Conservation (phyloP, 2,888 invertebrate species). For the Hipparchia sbordonii region DNA sequence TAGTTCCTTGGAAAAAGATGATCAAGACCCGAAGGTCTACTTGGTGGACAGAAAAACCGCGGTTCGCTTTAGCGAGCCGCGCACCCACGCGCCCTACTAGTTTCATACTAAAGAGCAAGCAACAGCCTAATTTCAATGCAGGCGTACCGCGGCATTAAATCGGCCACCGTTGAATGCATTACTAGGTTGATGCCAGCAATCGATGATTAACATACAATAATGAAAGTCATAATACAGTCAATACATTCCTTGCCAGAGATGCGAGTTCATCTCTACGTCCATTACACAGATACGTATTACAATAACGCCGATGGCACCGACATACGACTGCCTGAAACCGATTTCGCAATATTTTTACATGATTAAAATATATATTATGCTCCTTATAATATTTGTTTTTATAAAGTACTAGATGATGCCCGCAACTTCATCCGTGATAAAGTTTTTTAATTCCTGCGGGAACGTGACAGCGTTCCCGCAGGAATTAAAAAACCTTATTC, state of each 20-base stretch:
- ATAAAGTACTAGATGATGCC: background rate
- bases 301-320: conserved; percentile 21
- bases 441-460: background rate
- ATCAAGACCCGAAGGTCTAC: no score
- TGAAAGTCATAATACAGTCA: conserved; percentile 32
- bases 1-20: no score
- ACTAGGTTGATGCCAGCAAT: conserved; percentile 32
- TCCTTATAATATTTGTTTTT: background rate
- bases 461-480: no score
- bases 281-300: conserved; percentile 23
- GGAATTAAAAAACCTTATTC: no score
- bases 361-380: background rate
- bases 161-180: conserved; percentile 28
- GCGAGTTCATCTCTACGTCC: conserved; percentile 27
- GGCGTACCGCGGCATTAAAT: conserved; percentile 26
- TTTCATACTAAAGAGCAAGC: conserved; percentile 21
- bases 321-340: background rate
- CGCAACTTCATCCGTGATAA: no score
- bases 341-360: conserved; percentile 21
- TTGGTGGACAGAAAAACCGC: no score
- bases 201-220: conserved; percentile 39
- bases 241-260: conserved; percentile 30
- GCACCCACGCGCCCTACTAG: no score
- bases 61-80: no score
- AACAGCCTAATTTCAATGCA: conserved; percentile 29